phyloP scores from a whole-genome alignment of 2,113 vertebrate genomes.

The Dasyprocta punctata region DNA sequence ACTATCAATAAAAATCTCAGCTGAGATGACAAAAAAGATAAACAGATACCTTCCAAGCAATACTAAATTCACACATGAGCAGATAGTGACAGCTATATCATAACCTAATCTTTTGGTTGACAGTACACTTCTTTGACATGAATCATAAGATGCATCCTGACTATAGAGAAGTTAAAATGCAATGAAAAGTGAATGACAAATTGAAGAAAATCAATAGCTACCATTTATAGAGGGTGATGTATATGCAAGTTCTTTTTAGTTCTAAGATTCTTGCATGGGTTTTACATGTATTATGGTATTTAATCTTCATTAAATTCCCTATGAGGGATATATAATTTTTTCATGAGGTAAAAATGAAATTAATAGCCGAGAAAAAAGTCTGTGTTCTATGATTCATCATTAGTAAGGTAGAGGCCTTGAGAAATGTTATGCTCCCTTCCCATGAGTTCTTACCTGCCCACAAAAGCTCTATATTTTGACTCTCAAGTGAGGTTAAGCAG shows the following conservation, averaged over 20 bases:
- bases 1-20: slow-evolving; percentile 16
- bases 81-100: neutral
- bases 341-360: neutral
- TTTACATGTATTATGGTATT: neutral
- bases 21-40: neutral
- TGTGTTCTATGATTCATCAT: neutral
- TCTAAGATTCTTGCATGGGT: neutral
- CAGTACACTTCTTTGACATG: neutral
- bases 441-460: neutral
- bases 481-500: neutral
- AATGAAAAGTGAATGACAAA: neutral
- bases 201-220: slow-evolving; percentile 1
- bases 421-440: neutral
- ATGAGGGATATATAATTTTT: neutral
- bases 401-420: neutral
- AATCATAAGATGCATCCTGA: neutral
- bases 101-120: neutral
- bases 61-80: neutral
- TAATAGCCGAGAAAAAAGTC: neutral
- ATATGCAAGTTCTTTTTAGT: neutral
- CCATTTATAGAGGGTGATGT: neutral
- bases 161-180: neutral
- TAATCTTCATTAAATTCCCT: neutral
- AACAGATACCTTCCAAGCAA: neutral
- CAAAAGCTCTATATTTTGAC: neutral